phyloP scores from a whole-genome alignment of 2,888 invertebrate species.

The Drosophila cracens region DNA sequence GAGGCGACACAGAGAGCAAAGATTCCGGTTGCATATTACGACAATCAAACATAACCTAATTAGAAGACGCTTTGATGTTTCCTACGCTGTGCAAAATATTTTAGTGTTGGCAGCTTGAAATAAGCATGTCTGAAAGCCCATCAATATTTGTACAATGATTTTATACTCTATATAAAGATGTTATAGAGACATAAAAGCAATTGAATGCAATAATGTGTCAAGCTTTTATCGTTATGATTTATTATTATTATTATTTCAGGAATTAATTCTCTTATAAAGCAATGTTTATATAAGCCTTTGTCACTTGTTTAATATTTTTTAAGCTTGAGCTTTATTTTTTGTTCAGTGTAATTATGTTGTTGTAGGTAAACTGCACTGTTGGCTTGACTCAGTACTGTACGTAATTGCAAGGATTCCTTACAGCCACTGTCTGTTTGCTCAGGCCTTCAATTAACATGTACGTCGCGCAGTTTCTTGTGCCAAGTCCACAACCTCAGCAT shows the following conservation, averaged over 20 bases:
- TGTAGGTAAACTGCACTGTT: constrained; percentile 44
- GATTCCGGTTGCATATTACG: constrained; percentile 65
- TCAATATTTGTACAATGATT: not conserved
- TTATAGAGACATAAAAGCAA: not conserved
- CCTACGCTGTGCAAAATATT: constrained; percentile 24
- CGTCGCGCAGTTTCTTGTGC: constrained; percentile 71
- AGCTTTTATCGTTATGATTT: not conserved
- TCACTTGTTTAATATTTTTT: not conserved
- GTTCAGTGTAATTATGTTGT: constrained; percentile 38
- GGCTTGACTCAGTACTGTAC: constrained; percentile 33
- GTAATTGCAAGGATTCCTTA: constrained; percentile 59
- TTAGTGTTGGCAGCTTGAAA: not conserved
- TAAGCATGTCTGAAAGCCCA: not conserved
- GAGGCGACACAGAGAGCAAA: constrained; percentile 33
- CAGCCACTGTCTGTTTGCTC: constrained; percentile 53
- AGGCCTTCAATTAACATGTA: constrained; percentile 76
- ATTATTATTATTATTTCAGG: not conserved
- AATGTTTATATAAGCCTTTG: not conserved
- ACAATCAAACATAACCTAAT: constrained; percentile 81
- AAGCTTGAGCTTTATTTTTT: constrained; percentile 1
- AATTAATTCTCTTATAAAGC: not conserved
- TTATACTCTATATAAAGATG: not conserved
- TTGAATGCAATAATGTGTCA: not conserved
- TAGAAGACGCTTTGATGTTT: constrained; percentile 41
- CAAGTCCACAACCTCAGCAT: constrained; percentile 17